Evolutionary conservation across 1,140 invertebrate species (phyloP).

Genomic region (Vollenhovia emeryi): DNA sequence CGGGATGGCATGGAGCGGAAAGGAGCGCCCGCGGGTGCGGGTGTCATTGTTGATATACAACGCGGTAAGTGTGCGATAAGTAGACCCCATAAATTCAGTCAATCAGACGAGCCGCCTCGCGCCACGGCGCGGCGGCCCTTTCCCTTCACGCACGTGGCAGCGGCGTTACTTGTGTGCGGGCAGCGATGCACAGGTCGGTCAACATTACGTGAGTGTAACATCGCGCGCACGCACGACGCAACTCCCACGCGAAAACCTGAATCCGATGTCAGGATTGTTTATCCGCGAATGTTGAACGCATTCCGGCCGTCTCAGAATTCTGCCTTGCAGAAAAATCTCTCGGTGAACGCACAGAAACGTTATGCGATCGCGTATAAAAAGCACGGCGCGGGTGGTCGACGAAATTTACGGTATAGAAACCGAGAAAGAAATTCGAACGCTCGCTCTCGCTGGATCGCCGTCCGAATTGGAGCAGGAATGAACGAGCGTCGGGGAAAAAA

Average conservation of each 20-base stretch:
- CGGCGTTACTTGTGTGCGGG: conserved; percentile 69
- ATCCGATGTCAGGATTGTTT: conserved; percentile 62
- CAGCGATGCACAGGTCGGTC: conserved; percentile 64
- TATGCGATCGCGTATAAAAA: conserved; percentile 4
- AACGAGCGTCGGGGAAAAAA: neutral
- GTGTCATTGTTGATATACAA: conserved; percentile 86
- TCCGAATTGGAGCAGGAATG: conserved; percentile 19
- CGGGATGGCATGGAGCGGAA: conserved; percentile 59
- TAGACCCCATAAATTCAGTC: conserved; percentile 84
- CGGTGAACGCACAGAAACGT: neutral
- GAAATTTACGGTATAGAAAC: conserved; percentile 38
- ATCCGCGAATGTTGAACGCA: conserved; percentile 52
- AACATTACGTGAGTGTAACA: conserved; percentile 59
- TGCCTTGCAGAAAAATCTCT: conserved; percentile 33
- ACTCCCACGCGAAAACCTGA: conserved; percentile 73
- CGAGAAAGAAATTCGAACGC: conserved; percentile 13
- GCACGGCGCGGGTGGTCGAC: conserved; percentile 29
- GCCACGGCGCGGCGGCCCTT: conserved; percentile 56
- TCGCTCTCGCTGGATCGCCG: neutral
- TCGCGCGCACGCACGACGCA: conserved; percentile 41
- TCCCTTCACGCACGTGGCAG: conserved; percentile 66
- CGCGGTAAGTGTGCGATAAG: conserved; percentile 85
- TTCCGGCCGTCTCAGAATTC: conserved; percentile 35
- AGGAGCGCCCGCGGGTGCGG: conserved; percentile 82
- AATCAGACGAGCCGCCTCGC: conserved; percentile 83